A percentile compares a stretch with the other conserved stretches of the same genome.
Conservation (phyloP, 1,140 invertebrate species). For the Oryctes rhinoceros region DNA sequence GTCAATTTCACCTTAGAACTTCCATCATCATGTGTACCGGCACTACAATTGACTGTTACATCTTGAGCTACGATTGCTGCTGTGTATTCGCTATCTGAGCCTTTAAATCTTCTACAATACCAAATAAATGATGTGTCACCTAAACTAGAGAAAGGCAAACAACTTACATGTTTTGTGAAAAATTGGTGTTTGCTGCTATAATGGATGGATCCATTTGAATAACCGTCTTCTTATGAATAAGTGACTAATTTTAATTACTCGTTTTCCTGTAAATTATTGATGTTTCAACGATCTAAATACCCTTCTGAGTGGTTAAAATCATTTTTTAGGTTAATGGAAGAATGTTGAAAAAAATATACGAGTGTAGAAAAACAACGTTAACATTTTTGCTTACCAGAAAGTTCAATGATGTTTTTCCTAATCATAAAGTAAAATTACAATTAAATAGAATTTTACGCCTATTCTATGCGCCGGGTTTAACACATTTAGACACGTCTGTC, state of each 20-base stretch:
- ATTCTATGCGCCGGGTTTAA: constrained; percentile 21
- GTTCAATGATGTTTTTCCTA: neutral
- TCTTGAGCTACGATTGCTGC: constrained; percentile 73
- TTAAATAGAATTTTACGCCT: constrained; percentile 19
- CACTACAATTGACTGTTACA: constrained; percentile 75
- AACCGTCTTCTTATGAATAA: neutral
- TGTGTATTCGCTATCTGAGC: constrained; percentile 74
- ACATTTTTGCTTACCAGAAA: neutral
- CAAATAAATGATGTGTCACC: constrained; percentile 41
- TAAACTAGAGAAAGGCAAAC: neutral
- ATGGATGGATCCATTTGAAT: constrained; percentile 45
- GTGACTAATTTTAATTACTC: neutral
- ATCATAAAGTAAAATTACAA: constrained; percentile 24
- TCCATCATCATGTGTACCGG: constrained; percentile 75
- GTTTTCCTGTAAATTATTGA: neutral
- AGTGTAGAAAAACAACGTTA: neutral
- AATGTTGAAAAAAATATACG: neutral
- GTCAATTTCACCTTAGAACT: constrained; percentile 90
- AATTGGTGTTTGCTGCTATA: constrained; percentile 43
- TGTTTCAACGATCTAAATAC: neutral
- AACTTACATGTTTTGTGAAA: constrained; percentile 52
- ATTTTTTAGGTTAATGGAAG: constrained; percentile 2
- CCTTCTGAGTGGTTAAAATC: neutral
- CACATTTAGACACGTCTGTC: constrained; percentile 27
- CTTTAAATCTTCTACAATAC: constrained; percentile 71